Percentiles rank a stretch among this genome's conserved stretches.
These are phyloP conservation scores for Altica lythri DNA, from an alignment of 2,888 invertebrate genomes.

Conservation along the genomic window DNA sequence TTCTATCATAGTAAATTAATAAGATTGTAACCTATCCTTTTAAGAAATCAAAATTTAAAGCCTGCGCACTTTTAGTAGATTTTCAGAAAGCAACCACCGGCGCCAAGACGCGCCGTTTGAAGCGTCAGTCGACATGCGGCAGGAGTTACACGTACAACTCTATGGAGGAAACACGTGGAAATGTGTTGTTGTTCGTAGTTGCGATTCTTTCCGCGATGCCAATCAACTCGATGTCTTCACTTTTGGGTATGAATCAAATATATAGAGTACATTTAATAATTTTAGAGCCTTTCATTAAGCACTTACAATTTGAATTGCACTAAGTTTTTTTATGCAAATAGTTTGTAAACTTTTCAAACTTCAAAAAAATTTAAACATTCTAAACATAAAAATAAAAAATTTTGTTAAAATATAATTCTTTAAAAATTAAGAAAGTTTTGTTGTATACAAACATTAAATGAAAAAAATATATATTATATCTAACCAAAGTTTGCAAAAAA, in stretches of 20 bases:
- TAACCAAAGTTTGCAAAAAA: too few relatives aligned
- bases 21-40: constrained; percentile 34
- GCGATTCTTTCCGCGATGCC: constrained; percentile 31
- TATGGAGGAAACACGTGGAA: constrained; percentile 42
- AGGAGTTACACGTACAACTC: constrained; percentile 39
- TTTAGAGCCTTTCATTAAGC: too few relatives aligned
- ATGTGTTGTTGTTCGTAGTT: constrained; percentile 37
- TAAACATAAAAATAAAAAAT: too few relatives aligned
- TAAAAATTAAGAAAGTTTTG: too few relatives aligned
- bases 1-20: constrained; percentile 32
- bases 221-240: constrained; percentile 13
- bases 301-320: too few relatives aligned
- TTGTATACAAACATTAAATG: too few relatives aligned
- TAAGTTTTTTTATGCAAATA: constrained; percentile 2
- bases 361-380: too few relatives aligned
- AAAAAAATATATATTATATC: too few relatives aligned
- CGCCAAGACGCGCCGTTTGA: constrained; percentile 35
- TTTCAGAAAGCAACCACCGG: constrained; percentile 29
- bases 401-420: too few relatives aligned
- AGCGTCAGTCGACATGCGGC: constrained; percentile 50
- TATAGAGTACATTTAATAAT: too few relatives aligned
- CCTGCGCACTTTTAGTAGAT: constrained; percentile 33
- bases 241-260: constrained; percentile 23
- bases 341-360: not conserved
- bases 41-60: constrained; percentile 41